Evolutionary conservation across 2,113 vertebrate species (phyloP).

Genomic region (Odobenus rosmarus): DNA sequence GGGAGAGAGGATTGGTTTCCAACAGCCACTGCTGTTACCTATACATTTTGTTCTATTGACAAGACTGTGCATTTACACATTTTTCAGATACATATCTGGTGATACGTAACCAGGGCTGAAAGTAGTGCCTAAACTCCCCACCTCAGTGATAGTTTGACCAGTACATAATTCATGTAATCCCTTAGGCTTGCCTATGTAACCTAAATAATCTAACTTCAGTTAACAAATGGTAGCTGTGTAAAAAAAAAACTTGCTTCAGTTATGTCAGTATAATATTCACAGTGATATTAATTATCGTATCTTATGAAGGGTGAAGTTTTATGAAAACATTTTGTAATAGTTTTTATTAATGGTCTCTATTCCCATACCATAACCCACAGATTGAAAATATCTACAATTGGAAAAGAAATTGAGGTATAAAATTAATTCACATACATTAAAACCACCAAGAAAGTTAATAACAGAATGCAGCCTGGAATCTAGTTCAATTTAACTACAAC

Average conservation of each 20-base stretch:
- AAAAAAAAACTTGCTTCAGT: conserved; percentile 6
- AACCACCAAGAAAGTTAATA: conserved; percentile 58
- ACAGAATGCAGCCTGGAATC: conserved; percentile 51
- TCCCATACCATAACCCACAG: background rate
- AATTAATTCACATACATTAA: conserved; percentile 53
- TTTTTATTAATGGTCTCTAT: conserved; percentile 1
- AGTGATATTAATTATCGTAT: background rate
- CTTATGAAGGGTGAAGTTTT: background rate
- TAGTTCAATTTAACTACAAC: conserved; percentile 53
- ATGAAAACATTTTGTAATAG: background rate
- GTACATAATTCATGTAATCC: background rate
- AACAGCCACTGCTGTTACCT: background rate
- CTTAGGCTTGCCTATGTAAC: background rate
- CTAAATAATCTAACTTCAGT: background rate
- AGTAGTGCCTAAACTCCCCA: background rate
- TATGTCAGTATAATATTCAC: background rate
- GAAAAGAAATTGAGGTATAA: conserved; percentile 49
- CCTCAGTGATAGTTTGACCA: background rate
- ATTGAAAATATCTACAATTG: conserved; percentile 38
- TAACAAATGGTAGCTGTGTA: conserved; percentile 5
- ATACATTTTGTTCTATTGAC: conserved; percentile 10
- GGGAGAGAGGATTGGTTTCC: background rate
- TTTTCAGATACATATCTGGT: background rate
- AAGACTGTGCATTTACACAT: background rate
- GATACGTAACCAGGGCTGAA: background rate